These are phyloP conservation scores for Odontamblyopus lacepedii DNA, from an alignment of 2,797 vertebrate species.

Conservation along the genomic window DNA sequence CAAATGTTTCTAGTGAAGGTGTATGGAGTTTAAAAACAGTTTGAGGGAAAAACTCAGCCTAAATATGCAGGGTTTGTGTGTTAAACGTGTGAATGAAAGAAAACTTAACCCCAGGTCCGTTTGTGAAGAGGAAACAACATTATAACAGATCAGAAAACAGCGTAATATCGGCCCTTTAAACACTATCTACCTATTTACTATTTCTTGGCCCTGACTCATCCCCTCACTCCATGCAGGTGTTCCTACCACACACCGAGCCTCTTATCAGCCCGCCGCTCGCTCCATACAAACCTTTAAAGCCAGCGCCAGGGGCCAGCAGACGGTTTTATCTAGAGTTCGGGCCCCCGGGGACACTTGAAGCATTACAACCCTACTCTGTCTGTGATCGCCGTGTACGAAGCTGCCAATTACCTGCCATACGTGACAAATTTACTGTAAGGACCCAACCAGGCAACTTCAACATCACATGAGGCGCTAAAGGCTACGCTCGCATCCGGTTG, in stretches of 20 bases:
- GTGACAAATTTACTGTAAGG: conserved; percentile 58
- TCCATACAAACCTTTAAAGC: conserved; percentile 49
- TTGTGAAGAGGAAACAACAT: too few relatives aligned
- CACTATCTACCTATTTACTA: background rate
- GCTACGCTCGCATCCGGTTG: conserved; percentile 35
- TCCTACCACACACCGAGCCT: conserved; percentile 31
- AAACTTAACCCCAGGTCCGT: too few relatives aligned
- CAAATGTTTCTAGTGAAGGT: too few relatives aligned
- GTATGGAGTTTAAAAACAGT: too few relatives aligned
- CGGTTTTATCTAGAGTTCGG: conserved; percentile 38
- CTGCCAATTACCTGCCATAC: conserved; percentile 59
- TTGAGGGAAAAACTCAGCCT: too few relatives aligned
- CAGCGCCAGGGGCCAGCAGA: conserved; percentile 47
- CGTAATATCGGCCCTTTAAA: background rate
- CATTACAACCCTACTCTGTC: conserved; percentile 61
- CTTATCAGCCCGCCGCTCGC: conserved; percentile 26
- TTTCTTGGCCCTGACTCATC: background rate
- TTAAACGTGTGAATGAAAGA: too few relatives aligned
- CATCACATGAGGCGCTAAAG: conserved; percentile 38
- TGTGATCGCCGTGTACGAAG: conserved; percentile 45
- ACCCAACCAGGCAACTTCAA: conserved; percentile 29
- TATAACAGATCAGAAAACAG: too few relatives aligned
- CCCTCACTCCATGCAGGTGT: conserved; percentile 30
- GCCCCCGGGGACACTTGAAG: conserved; percentile 37
- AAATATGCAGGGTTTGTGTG: too few relatives aligned